A percentile compares a stretch with the other conserved stretches of the same genome.
Evolutionary conservation across 2,797 vertebrate species (phyloP).

Genomic region (Trachurus trachurus): DNA sequence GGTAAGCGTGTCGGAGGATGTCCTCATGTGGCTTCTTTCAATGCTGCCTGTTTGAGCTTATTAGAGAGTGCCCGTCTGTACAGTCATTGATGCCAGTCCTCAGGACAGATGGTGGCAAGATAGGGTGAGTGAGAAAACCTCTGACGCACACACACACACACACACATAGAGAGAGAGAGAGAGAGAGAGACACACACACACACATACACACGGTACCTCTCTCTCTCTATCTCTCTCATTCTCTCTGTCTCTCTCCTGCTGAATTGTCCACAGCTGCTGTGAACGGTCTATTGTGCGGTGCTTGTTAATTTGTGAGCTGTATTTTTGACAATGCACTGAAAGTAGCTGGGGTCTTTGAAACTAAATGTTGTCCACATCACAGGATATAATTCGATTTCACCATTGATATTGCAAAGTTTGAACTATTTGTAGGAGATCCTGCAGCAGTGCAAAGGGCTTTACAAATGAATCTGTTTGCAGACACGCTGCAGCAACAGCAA

Average conservation of each 20-base stretch:
- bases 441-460: not conserved
- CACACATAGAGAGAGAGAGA: not conserved
- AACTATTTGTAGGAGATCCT: not conserved
- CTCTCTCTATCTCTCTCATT: not conserved
- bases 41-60: conserved; percentile 78
- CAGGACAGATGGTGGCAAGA: conserved; percentile 78
- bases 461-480: not conserved
- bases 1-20: conserved; percentile 65
- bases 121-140: conserved; percentile 70
- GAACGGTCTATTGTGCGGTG: conserved; percentile 15
- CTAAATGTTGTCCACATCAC: no score
- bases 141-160: conserved; percentile 30
- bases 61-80: conserved; percentile 80
- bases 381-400: not conserved
- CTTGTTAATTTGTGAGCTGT: not conserved
- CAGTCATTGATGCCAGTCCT: conserved; percentile 77
- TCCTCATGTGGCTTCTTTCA: conserved; percentile 74
- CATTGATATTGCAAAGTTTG: not conserved
- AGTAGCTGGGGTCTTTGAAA: not conserved
- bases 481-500: not conserved
- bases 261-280: conserved; percentile 29
- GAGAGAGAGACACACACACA: not conserved
- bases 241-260: conserved; percentile 13
- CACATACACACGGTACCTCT: not conserved
- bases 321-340: not conserved